These are phyloP conservation scores for Tyrannus savana DNA, from an alignment of 2,113 vertebrate species.

Conservation along the genomic window DNA sequence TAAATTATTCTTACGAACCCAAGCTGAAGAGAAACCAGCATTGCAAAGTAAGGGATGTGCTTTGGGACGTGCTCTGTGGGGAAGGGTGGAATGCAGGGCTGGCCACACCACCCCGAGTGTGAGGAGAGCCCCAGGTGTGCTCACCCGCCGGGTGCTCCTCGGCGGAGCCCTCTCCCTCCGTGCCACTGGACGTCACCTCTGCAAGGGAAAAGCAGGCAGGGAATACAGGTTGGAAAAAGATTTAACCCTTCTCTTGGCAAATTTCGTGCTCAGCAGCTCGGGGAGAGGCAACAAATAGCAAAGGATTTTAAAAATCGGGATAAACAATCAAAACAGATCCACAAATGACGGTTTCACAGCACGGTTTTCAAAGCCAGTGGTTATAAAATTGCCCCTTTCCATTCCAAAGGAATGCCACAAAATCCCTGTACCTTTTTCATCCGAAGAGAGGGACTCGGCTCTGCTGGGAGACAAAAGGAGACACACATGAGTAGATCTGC, in stretches of 20 bases:
- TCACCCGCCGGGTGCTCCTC: slow-evolving; percentile 31
- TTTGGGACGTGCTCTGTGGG: background rate
- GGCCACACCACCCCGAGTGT: rapidly evolving
- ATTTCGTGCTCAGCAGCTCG: background rate
- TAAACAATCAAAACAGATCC: background rate
- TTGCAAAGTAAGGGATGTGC: background rate
- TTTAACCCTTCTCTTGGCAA: background rate
- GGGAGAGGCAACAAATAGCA: background rate
- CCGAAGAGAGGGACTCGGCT: background rate
- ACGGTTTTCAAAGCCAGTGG: rapidly evolving
- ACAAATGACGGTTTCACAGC: rapidly evolving
- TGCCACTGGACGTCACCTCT: background rate
- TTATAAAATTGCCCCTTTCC: background rate
- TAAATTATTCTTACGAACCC: rapidly evolving
- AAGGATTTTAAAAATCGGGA: background rate
- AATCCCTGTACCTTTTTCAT: slow-evolving; percentile 56
- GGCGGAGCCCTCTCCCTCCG: background rate
- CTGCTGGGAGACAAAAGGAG: slow-evolving; percentile 58
- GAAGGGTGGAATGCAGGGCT: rapidly evolving
- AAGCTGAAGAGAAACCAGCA: background rate
- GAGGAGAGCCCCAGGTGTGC: background rate
- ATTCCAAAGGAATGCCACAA: background rate
- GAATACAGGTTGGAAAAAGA: background rate
- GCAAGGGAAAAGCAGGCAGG: background rate
- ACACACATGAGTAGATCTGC: background rate